Percentiles rank a stretch among this genome's conserved stretches.
Evolutionary conservation across 2,888 invertebrate genomes (phyloP).

Genomic region (Bembecia ichneumoniformis): DNA sequence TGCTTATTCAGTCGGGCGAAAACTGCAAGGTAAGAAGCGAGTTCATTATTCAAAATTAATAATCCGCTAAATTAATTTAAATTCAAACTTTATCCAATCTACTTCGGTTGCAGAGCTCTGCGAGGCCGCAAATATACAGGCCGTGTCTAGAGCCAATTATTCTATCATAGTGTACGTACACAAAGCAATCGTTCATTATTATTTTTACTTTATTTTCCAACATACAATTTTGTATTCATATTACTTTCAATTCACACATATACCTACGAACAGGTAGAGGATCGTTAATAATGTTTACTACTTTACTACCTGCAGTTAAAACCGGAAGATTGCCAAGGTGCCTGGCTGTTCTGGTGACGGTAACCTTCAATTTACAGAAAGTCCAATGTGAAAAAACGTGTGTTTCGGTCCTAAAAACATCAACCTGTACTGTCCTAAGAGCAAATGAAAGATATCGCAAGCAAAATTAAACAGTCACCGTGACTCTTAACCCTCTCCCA

Average conservation of each 20-base stretch:
- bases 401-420: no score
- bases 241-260: no score
- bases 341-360: no score
- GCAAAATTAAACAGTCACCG: constrained; percentile 47
- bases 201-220: no score
- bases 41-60: constrained; percentile 66
- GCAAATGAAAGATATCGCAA: background rate
- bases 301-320: no score
- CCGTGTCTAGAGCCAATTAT: constrained; percentile 21
- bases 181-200: background rate
- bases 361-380: background rate
- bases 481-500: constrained; percentile 34
- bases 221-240: no score
- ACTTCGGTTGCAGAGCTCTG: constrained; percentile 30
- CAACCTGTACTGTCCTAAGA: no score
- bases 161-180: constrained; percentile 11
- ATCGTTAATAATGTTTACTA: no score
- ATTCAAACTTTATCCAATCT: constrained; percentile 53
- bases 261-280: no score
- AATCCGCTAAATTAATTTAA: constrained; percentile 65
- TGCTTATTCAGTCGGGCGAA: constrained; percentile 1
- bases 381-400: no score
- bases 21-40: constrained; percentile 28
- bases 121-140: constrained; percentile 32
- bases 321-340: no score